Evolutionary conservation across 1,140 invertebrate genomes (phyloP).

Genomic region (Zaprionus kolodkinae): DNA sequence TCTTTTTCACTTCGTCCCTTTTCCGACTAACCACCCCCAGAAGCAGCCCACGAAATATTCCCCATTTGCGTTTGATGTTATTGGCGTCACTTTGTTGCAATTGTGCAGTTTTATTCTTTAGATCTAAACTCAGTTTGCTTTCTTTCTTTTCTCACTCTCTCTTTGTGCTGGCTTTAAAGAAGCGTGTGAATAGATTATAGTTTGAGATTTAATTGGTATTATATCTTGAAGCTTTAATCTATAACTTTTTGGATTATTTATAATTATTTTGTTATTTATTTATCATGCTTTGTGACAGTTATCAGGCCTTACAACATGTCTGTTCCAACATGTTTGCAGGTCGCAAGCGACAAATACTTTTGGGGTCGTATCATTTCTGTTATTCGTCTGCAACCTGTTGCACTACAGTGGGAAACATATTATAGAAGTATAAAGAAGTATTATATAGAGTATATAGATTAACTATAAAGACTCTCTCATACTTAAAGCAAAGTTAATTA

Average conservation of each 20-base stretch:
- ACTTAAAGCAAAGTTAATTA: too few relatives aligned
- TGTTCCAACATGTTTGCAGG: not conserved
- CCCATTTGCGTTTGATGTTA: constrained; percentile 56
- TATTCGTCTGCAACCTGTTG: not conserved
- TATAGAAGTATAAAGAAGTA: too few relatives aligned
- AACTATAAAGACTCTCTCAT: too few relatives aligned
- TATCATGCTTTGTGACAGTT: not conserved
- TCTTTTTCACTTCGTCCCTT: constrained; percentile 39
- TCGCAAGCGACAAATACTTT: not conserved
- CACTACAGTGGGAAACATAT: not conserved
- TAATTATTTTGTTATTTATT: not conserved
- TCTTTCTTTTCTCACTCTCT: not conserved
- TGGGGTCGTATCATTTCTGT: not conserved
- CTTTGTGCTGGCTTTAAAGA: not conserved
- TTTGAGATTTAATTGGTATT: not conserved
- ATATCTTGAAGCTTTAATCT: not conserved
- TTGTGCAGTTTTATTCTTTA: constrained; percentile 52
- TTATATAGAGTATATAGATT: too few relatives aligned
- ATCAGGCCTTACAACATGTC: not conserved
- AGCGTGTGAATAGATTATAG: not conserved
- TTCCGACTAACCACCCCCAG: not conserved
- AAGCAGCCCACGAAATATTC: constrained; percentile 46
- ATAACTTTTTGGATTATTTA: not conserved
- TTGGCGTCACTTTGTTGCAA: constrained; percentile 57
- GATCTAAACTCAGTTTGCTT: constrained; percentile 56